A percentile compares a stretch with the other conserved stretches of the same genome.
Evolutionary conservation across 2,113 vertebrate genomes (phyloP).

Genomic region (Saccopteryx leptura): DNA sequence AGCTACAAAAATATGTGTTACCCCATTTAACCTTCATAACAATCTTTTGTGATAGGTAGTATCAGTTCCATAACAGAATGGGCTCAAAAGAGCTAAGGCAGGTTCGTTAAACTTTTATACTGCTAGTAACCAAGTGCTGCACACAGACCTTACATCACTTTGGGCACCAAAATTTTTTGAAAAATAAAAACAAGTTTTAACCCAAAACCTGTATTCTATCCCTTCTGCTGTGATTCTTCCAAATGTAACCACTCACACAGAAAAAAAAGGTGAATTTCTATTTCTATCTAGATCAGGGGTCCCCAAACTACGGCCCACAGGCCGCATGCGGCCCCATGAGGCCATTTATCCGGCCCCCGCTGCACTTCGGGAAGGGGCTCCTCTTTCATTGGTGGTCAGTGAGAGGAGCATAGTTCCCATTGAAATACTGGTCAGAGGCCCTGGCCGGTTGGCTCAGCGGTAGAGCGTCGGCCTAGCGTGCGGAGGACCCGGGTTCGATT

Average conservation of each 20-base stretch:
- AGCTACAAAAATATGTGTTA: neutral
- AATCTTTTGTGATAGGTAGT: neutral
- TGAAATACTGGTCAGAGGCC: too few relatives aligned
- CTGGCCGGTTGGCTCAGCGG: too few relatives aligned
- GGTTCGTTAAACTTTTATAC: neutral
- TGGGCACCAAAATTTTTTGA: neutral
- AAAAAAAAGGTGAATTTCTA: neutral
- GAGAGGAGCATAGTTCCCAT: too few relatives aligned
- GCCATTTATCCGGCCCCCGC: too few relatives aligned
- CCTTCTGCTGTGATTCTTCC: neutral
- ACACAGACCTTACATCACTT: neutral
- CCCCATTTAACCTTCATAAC: neutral
- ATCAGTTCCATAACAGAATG: neutral
- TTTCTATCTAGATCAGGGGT: neutral
- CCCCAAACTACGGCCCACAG: too few relatives aligned
- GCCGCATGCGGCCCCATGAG: too few relatives aligned
- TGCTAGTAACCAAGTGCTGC: neutral
- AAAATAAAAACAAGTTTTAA: constrained; percentile 32
- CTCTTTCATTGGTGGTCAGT: too few relatives aligned
- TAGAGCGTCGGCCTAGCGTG: too few relatives aligned
- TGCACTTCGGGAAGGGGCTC: too few relatives aligned
- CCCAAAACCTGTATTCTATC: neutral
- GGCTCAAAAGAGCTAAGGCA: neutral
- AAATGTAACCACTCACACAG: neutral
- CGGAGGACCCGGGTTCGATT: too few relatives aligned